phyloP scores from a whole-genome alignment of 2,113 vertebrate genomes.

The Mormoops blainvillei region DNA sequence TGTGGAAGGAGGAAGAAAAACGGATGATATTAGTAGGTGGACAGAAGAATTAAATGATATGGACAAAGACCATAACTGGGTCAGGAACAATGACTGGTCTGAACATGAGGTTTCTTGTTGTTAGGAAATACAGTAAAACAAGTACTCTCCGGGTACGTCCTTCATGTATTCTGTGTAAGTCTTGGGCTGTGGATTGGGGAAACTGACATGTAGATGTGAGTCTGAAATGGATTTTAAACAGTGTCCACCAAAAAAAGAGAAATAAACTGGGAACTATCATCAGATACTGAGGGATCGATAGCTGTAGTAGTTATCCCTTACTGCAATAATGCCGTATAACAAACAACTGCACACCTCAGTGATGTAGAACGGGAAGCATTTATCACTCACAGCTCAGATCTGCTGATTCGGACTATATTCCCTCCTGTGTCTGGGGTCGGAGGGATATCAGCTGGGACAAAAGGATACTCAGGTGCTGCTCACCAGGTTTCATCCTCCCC shows the following conservation, averaged over 20 bases:
- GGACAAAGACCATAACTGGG: neutral
- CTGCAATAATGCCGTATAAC: neutral
- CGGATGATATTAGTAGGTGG: accelerated
- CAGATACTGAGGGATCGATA: neutral
- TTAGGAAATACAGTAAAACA: neutral
- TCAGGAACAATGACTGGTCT: neutral
- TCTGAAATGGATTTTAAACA: neutral
- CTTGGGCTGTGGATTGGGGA: neutral
- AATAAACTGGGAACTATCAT: neutral
- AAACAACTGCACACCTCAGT: neutral
- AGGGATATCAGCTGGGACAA: neutral
- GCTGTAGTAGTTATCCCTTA: neutral
- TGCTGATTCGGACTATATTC: neutral
- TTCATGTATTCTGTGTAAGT: accelerated
- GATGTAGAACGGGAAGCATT: neutral
- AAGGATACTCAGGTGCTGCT: neutral
- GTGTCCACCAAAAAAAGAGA: neutral
- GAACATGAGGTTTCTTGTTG: neutral
- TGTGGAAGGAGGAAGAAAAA: neutral
- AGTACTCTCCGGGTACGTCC: neutral
- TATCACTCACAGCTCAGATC: neutral
- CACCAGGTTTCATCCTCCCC: neutral
- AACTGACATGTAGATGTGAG: neutral
- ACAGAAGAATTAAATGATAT: neutral
- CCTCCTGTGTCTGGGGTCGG: neutral